A percentile compares a stretch with the other conserved stretches of the same genome.
Evolutionary conservation across 2,888 invertebrate genomes (phyloP).

Genomic region (Dicycla oo): DNA sequence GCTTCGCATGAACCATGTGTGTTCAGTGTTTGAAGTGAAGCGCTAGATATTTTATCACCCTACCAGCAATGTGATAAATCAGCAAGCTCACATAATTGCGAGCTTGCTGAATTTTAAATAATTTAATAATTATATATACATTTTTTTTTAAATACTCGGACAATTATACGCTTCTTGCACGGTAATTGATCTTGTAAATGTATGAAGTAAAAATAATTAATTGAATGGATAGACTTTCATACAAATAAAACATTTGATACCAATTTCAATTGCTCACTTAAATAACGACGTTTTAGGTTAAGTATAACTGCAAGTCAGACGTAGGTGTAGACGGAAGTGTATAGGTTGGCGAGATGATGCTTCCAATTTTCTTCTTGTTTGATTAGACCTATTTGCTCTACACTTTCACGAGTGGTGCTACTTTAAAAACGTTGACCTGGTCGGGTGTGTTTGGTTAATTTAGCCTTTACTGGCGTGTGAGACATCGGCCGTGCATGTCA

Average conservation of each 20-base stretch:
- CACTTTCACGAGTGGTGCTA: conserved; percentile 87
- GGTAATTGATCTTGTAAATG: conserved; percentile 18
- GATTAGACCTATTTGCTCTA: conserved; percentile 85
- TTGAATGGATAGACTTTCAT: conserved; percentile 16
- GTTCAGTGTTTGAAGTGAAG: conserved; percentile 31
- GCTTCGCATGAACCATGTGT: conserved; percentile 18
- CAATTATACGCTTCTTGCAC: neutral
- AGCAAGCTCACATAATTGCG: too few species aligned
- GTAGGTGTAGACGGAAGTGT: conserved; percentile 68
- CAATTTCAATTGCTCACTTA: conserved; percentile 34
- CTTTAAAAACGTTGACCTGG: conserved; percentile 88
- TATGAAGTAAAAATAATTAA: neutral
- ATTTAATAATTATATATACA: too few species aligned
- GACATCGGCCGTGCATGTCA: conserved; percentile 67
- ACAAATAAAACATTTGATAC: conserved; percentile 12
- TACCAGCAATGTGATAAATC: conserved; percentile 26
- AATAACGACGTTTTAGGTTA: conserved; percentile 57
- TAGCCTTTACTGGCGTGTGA: conserved; percentile 75
- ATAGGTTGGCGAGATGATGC: conserved; percentile 73
- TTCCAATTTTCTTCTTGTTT: conserved; percentile 84
- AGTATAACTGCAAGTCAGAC: conserved; percentile 56
- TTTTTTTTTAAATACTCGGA: conserved; percentile 26
- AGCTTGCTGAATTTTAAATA: too few species aligned
- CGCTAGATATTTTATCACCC: conserved; percentile 44
- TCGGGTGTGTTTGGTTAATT: conserved; percentile 83